Conservation (phyloP, 1,140 invertebrate species). For the Drosophila micromelanica region DNA sequence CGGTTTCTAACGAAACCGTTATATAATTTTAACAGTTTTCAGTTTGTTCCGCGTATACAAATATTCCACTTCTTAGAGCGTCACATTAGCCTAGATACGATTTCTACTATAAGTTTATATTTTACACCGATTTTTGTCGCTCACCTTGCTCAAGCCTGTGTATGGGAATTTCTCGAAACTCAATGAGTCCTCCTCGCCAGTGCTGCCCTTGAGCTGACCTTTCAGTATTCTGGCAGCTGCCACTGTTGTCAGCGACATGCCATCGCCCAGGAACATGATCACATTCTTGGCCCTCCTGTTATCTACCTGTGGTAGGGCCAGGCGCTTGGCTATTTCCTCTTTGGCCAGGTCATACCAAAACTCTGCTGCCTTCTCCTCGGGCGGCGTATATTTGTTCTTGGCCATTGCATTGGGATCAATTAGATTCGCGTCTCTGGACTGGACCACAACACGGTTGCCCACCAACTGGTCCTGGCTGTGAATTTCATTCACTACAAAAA, state of each 20-base stretch:
- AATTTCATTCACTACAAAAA: slow-evolving; percentile 11
- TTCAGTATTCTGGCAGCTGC: slow-evolving; percentile 88
- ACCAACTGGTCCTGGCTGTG: slow-evolving; percentile 36
- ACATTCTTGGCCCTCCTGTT: slow-evolving; percentile 88
- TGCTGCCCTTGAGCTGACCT: slow-evolving; percentile 86
- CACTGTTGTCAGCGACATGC: slow-evolving; percentile 90
- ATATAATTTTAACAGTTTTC: too few relatives aligned
- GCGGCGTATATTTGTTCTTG: slow-evolving; percentile 55
- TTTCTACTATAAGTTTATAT: too few relatives aligned
- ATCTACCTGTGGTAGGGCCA: slow-evolving; percentile 25
- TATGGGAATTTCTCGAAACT: slow-evolving; percentile 91
- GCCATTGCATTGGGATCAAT: slow-evolving; percentile 42
- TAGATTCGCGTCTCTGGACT: not conserved
- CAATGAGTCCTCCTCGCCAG: slow-evolving; percentile 88
- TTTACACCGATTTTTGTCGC: not conserved
- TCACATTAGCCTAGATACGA: too few relatives aligned
- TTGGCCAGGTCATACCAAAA: slow-evolving; percentile 69
- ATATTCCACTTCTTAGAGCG: too few relatives aligned
- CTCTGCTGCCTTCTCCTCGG: slow-evolving; percentile 57
- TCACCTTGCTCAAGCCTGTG: slow-evolving; percentile 88
- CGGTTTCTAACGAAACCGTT: too few relatives aligned
- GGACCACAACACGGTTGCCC: not conserved
- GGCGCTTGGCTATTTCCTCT: slow-evolving; percentile 57
- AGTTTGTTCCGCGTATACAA: too few relatives aligned
- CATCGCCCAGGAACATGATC: slow-evolving; percentile 91